Conservation (phyloP, 2,113 vertebrate species). For the Nettapus auritus region DNA sequence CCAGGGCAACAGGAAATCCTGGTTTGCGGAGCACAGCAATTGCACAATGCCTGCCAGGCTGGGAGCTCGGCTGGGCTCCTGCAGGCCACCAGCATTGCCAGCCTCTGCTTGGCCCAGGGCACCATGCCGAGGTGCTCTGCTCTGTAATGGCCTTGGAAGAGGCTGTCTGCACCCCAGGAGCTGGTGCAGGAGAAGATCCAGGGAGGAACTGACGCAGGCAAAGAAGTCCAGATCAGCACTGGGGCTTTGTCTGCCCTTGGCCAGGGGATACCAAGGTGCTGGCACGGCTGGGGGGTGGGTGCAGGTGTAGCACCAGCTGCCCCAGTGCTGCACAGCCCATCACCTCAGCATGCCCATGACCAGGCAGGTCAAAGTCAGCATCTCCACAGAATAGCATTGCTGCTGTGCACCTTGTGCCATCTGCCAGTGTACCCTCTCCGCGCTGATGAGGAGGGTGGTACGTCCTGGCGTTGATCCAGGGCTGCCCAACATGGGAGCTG, state of each 20-base stretch:
- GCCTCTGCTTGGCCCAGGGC: neutral
- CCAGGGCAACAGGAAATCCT: neutral
- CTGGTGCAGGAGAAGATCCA: neutral
- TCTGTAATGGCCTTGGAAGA: neutral
- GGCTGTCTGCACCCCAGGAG: neutral
- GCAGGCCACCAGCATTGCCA: neutral
- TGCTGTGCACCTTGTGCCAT: neutral
- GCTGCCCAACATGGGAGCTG: neutral
- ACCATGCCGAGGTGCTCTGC: neutral
- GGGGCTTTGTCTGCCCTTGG: neutral
- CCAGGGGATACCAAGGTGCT: neutral
- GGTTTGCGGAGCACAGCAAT: neutral
- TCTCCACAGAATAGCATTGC: neutral
- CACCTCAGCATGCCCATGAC: neutral
- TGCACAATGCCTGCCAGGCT: neutral
- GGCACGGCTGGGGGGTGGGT: neutral
- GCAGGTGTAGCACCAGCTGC: accelerated
- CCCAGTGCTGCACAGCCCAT: accelerated
- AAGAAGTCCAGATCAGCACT: neutral
- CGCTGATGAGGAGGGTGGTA: neutral
- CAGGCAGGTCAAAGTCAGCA: neutral
- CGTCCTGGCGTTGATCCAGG: neutral
- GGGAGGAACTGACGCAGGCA: neutral
- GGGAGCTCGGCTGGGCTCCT: neutral
- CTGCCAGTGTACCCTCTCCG: neutral